Evolutionary conservation across 2,113 vertebrate genomes (phyloP).

Genomic region (Dendrocopos noguchii): DNA sequence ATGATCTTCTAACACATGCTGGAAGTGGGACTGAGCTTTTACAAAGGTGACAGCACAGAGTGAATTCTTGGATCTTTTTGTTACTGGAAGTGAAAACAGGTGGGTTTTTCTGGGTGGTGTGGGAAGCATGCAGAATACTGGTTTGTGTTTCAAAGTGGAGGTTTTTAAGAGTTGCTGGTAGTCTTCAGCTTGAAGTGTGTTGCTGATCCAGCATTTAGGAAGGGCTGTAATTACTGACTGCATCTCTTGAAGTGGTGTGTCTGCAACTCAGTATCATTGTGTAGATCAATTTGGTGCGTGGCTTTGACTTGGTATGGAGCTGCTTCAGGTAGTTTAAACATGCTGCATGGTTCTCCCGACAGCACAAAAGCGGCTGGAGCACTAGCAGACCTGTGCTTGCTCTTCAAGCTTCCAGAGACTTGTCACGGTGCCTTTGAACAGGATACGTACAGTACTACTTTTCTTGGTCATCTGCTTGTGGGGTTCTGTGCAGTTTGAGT

Average conservation of each 20-base stretch:
- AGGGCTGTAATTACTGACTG: background rate
- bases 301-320: background rate
- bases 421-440: background rate
- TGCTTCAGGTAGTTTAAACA: background rate
- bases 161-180: background rate
- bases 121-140: background rate
- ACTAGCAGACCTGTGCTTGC: background rate
- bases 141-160: background rate
- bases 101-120: background rate
- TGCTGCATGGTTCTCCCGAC: background rate
- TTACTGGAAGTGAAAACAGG: background rate
- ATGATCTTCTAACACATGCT: background rate
- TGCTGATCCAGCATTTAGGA: background rate
- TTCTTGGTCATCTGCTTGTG: background rate
- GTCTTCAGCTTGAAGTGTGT: background rate
- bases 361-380: background rate
- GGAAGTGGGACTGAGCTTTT: background rate
- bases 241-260: background rate
- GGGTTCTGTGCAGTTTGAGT: background rate
- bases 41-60: background rate
- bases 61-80: background rate
- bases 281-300: background rate
- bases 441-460: background rate
- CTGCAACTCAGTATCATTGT: background rate
- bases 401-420: no score